Conservation (phyloP, 2,888 invertebrate genomes). For the Ectobius pallidus region DNA sequence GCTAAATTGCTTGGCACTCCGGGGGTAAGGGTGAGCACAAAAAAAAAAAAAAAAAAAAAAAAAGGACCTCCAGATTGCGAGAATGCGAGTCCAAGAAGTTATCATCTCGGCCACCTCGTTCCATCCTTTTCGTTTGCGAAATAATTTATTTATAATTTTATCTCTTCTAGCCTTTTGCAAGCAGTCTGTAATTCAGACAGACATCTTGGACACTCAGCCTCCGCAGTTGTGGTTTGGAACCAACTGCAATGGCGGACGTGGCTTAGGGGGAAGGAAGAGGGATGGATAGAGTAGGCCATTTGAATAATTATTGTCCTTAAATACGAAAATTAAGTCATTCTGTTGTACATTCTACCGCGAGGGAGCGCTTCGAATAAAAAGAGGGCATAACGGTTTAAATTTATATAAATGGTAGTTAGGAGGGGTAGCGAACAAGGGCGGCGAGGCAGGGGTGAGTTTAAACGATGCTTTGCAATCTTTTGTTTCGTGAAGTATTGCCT, state of each 20-base stretch:
- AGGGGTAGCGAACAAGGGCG: conserved; percentile 18
- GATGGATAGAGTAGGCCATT: conserved; percentile 30
- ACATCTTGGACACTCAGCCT: neutral
- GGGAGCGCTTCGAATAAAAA: conserved; percentile 34
- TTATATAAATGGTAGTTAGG: conserved; percentile 39
- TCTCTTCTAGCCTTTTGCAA: too few relatives aligned
- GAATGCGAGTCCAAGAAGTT: too few relatives aligned
- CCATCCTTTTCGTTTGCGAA: too few relatives aligned
- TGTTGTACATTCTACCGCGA: conserved; percentile 29
- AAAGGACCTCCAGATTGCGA: too few relatives aligned
- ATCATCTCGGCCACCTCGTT: too few relatives aligned
- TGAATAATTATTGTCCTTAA: conserved; percentile 41
- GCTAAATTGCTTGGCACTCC: too few relatives aligned
- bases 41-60: too few relatives aligned
- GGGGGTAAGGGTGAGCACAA: too few relatives aligned
- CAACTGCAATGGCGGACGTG: neutral
- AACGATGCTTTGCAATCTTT: neutral
- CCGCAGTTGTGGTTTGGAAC: conserved; percentile 3
- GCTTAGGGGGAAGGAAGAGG: neutral
- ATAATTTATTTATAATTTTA: too few relatives aligned
- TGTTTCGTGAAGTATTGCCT: too few relatives aligned
- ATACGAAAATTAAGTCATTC: conserved; percentile 38
- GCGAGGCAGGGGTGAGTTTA: neutral
- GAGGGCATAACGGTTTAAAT: conserved; percentile 36
- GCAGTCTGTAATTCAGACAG: too few relatives aligned